Percentiles rank a stretch among this genome's conserved stretches.
phyloP scores from a whole-genome alignment of 2,888 invertebrate species.

The Athalia circularis region DNA sequence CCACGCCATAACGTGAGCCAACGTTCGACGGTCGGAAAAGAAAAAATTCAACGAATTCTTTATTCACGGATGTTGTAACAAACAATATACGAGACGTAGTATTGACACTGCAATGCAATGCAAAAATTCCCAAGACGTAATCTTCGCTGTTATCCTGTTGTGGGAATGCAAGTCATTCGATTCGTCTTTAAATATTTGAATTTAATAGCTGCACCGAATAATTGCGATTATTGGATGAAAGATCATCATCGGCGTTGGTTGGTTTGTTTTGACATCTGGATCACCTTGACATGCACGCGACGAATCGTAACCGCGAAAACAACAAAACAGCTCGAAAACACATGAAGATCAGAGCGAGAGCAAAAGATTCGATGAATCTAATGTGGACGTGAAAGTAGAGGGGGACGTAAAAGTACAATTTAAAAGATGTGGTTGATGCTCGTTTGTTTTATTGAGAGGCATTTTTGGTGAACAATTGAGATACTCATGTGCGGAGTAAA shows the following conservation, averaged over 20 bases:
- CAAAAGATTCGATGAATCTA: background rate
- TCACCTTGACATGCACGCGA: constrained; percentile 24
- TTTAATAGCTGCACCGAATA: background rate
- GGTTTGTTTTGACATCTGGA: background rate
- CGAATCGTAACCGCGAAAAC: background rate
- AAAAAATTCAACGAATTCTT: background rate
- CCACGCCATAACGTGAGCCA: background rate
- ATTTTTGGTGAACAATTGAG: background rate
- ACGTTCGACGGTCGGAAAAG: no score
- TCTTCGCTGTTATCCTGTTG: no score
- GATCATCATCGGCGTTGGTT: background rate
- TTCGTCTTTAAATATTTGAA: no score
- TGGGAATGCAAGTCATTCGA: no score
- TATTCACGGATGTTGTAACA: no score
- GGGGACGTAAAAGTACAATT: background rate
- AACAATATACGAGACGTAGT: no score
- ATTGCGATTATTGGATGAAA: background rate
- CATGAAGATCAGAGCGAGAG: background rate
- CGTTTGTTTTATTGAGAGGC: background rate
- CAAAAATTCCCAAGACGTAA: no score
- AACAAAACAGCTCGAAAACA: background rate
- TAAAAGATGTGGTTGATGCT: background rate
- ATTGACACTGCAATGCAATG: no score
- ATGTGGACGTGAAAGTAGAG: background rate
- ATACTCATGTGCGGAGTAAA: background rate